phyloP scores from a whole-genome alignment of 1,140 invertebrate species.

The Scaptodrosophila lebanonensis region DNA sequence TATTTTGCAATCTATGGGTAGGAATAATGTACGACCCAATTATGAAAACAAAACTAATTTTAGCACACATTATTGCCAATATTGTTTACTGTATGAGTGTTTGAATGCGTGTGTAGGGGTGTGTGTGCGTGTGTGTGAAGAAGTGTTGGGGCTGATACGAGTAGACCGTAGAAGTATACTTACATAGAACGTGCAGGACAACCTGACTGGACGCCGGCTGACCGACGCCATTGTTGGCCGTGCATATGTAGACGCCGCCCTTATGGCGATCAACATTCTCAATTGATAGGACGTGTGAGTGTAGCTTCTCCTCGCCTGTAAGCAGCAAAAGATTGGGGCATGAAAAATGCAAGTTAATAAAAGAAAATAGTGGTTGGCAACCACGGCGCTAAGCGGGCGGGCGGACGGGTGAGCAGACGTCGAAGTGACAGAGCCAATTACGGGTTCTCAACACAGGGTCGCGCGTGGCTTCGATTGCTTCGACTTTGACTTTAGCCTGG shows the following conservation, averaged over 20 bases:
- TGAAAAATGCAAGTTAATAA: conserved; percentile 64
- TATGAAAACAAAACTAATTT: too few species aligned
- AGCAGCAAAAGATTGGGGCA: conserved; percentile 26
- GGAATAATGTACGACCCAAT: too few species aligned
- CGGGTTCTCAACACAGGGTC: conserved; percentile 42
- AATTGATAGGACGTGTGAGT: conserved; percentile 78
- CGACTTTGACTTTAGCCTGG: too few species aligned
- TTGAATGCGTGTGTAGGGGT: too few species aligned
- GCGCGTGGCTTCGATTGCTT: too few species aligned
- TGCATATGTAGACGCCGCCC: conserved; percentile 81
- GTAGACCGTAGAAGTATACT: conserved; percentile 76
- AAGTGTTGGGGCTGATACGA: background rate
- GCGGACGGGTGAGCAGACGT: conserved; percentile 23
- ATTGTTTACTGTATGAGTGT: too few species aligned
- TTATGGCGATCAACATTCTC: conserved; percentile 80
- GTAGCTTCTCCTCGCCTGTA: conserved; percentile 78
- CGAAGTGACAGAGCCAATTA: conserved; percentile 67
- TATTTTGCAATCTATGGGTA: too few species aligned
- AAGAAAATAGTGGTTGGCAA: conserved; percentile 11
- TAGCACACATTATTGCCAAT: too few species aligned
- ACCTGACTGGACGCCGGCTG: conserved; percentile 80
- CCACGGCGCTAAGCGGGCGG: too few species aligned
- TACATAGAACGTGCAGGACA: conserved; percentile 81
- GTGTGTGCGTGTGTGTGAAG: background rate
- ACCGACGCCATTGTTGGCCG: conserved; percentile 82